Percentiles rank a stretch among this genome's conserved stretches.
phyloP scores from a whole-genome alignment of 1,140 invertebrate genomes.

The Cydia fagiglandana region DNA sequence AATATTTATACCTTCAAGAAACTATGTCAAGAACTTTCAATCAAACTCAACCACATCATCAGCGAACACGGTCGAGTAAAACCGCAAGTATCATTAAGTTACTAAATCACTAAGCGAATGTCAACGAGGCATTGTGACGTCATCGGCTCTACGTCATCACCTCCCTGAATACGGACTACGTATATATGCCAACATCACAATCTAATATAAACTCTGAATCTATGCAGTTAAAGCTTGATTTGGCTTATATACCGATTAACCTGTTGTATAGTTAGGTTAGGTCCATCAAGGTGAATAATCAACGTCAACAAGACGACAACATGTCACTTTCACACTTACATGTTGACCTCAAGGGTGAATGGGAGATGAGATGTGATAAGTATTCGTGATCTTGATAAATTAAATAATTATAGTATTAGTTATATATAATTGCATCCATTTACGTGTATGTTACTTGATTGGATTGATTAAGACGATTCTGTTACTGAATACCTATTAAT shows the following conservation, averaged over 20 bases:
- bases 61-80: neutral
- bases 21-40: constrained; percentile 15
- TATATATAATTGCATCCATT: neutral
- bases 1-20: constrained; percentile 1
- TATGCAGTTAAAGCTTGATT: neutral
- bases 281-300: neutral
- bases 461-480: neutral
- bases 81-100: constrained; percentile 4
- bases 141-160: neutral
- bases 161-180: neutral
- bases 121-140: constrained; percentile 12
- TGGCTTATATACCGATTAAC: neutral
- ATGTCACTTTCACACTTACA: neutral
- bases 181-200: neutral
- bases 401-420: neutral
- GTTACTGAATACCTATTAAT: too few relatives aligned
- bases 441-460: neutral
- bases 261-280: neutral
- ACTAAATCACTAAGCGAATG: neutral
- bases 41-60: constrained; percentile 5
- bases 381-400: neutral
- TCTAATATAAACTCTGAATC: neutral
- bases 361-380: neutral
- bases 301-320: neutral
- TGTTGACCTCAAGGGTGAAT: neutral